Evolutionary conservation across 2,888 invertebrate species (phyloP).

Genomic region (Drosophila multiciliata): DNA sequence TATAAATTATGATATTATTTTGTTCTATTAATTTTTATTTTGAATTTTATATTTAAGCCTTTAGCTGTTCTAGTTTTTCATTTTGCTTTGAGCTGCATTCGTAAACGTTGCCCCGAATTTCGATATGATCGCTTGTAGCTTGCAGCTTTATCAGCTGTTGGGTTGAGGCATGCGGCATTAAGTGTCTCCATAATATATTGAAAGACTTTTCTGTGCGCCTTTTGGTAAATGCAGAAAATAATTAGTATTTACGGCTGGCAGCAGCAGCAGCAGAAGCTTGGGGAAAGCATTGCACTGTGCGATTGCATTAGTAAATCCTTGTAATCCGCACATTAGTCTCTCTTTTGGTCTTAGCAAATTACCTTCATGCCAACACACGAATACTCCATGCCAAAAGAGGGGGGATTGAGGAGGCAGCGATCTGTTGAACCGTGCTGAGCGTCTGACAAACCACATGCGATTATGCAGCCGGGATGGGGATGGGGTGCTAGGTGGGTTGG

Average conservation of each 20-base stretch:
- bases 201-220: conserved; percentile 23
- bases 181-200: conserved; percentile 28
- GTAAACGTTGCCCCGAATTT: neutral
- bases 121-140: conserved; percentile 18
- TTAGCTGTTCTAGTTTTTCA: neutral
- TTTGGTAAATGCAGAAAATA: conserved; percentile 62
- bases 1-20: neutral
- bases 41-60: neutral
- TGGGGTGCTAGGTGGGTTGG: neutral
- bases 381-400: neutral
- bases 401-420: conserved; percentile 25
- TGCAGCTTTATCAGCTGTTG: neutral
- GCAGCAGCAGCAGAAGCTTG: conserved; percentile 21
- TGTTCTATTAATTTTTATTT: neutral
- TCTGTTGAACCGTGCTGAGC: conserved; percentile 64
- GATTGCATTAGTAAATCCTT: conserved; percentile 81
- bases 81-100: neutral
- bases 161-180: conserved; percentile 22
- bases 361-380: conserved; percentile 61
- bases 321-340: conserved; percentile 83
- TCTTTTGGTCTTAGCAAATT: conserved; percentile 77
- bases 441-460: conserved; percentile 75
- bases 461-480: conserved; percentile 57
- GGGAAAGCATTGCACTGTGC: conserved; percentile 58
- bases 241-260: conserved; percentile 67